Percentiles rank a stretch among this genome's conserved stretches.
Evolutionary conservation across 2,888 invertebrate genomes (phyloP).

Genomic region (Phymatocera aterrima): DNA sequence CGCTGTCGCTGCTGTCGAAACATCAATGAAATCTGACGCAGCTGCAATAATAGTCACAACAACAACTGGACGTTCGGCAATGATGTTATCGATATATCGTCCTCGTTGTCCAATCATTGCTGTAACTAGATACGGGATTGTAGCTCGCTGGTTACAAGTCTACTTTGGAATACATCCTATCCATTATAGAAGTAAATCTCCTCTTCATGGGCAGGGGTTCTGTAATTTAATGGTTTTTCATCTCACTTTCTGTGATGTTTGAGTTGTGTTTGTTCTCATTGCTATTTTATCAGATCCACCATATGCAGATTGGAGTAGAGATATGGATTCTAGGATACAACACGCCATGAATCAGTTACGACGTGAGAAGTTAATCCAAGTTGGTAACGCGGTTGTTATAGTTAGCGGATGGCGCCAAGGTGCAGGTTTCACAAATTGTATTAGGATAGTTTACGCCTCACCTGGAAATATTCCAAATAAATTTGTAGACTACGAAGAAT

Average conservation of each 20-base stretch:
- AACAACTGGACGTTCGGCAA: constrained; percentile 80
- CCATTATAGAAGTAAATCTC: constrained; percentile 78
- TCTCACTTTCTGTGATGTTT: constrained; percentile 21
- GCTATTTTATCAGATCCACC: constrained; percentile 68
- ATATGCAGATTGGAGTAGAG: constrained; percentile 77
- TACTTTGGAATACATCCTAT: constrained; percentile 82
- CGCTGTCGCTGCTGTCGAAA: constrained; percentile 85
- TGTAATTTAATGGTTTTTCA: too few relatives aligned
- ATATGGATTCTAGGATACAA: constrained; percentile 79
- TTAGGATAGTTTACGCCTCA: constrained; percentile 80
- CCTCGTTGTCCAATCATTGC: constrained; percentile 85
- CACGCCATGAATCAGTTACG: constrained; percentile 80
- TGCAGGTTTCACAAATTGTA: constrained; percentile 82
- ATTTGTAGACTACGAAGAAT: constrained; percentile 53
- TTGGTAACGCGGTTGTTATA: constrained; percentile 83
- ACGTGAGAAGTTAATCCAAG: constrained; percentile 79
- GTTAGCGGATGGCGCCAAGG: constrained; percentile 85
- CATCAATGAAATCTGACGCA: constrained; percentile 83
- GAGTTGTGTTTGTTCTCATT: background rate
- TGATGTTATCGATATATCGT: constrained; percentile 80
- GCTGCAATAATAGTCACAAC: constrained; percentile 83
- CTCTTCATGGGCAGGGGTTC: too few relatives aligned
- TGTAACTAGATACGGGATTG: constrained; percentile 79
- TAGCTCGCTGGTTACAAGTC: constrained; percentile 82
- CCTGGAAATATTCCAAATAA: constrained; percentile 50